Evolutionary conservation across 2,888 invertebrate genomes (phyloP).

Genomic region (Drosophila cognata): DNA sequence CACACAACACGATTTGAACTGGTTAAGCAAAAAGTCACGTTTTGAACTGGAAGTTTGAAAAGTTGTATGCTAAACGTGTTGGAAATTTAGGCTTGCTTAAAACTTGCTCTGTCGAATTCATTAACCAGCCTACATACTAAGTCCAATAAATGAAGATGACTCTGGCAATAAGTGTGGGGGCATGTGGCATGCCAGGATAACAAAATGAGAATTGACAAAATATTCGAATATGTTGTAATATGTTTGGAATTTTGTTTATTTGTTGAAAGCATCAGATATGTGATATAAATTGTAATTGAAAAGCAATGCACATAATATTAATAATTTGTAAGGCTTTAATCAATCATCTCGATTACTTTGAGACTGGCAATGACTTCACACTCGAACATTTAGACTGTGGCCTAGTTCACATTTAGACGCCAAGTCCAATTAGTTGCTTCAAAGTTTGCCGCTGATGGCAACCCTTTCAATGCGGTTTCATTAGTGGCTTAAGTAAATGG

Average conservation of each 20-base stretch:
- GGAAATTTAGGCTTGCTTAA: background rate
- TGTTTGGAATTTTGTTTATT: constrained; percentile 2
- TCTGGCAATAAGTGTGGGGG: background rate
- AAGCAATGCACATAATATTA: background rate
- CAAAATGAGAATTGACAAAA: background rate
- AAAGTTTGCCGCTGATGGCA: constrained; percentile 43
- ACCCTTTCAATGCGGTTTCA: constrained; percentile 60
- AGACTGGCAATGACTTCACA: background rate
- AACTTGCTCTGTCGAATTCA: background rate
- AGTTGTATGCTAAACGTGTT: constrained; percentile 9
- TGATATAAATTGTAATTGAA: background rate
- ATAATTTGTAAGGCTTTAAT: background rate
- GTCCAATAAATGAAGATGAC: background rate
- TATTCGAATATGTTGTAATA: background rate
- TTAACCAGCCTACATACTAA: constrained; percentile 5
- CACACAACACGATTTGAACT: constrained; percentile 13
- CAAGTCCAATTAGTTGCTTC: constrained; percentile 56
- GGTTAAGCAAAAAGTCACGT: background rate
- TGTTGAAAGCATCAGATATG: background rate
- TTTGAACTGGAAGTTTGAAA: constrained; percentile 8
- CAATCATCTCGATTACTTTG: background rate
- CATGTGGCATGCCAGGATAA: background rate
- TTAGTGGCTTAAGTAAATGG: constrained; percentile 61
- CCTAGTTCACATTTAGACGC: constrained; percentile 23
- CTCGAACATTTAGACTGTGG: constrained; percentile 7